A percentile compares a stretch with the other conserved stretches of the same genome.
phyloP scores from a whole-genome alignment of 2,797 vertebrate genomes.

The Leptodactylus fallax region DNA sequence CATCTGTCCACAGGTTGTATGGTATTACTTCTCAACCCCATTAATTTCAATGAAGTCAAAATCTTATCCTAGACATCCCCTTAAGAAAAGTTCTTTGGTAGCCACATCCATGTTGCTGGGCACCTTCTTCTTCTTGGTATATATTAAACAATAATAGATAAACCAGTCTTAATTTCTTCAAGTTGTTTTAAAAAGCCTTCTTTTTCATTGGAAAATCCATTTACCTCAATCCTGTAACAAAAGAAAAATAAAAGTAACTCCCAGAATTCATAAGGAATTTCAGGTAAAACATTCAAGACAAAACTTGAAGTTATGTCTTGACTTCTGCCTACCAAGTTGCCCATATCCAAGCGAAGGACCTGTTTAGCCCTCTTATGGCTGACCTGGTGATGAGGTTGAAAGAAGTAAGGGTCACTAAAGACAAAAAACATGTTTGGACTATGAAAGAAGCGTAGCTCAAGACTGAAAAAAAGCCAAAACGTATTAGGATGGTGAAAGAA shows the following conservation, averaged over 20 bases:
- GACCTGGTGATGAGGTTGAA: too few species aligned
- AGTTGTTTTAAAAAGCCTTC: neutral
- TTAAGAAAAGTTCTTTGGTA: neutral
- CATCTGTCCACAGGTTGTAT: too few species aligned
- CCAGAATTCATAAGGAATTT: too few species aligned
- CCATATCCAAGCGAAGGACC: too few species aligned
- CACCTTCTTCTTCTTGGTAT: neutral
- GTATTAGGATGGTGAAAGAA: too few species aligned
- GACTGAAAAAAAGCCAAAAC: too few species aligned
- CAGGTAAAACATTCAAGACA: neutral
- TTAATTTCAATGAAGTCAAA: too few species aligned
- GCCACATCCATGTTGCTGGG: neutral
- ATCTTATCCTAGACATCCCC: neutral
- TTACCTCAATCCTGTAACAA: neutral
- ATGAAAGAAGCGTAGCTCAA: too few species aligned
- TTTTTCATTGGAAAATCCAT: neutral
- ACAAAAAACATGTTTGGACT: too few species aligned
- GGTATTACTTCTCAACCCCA: too few species aligned
- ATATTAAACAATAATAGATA: neutral
- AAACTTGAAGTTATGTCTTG: neutral
- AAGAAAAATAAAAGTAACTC: neutral
- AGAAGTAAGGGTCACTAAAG: too few species aligned
- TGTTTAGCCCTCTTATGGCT: too few species aligned
- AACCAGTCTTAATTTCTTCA: neutral
- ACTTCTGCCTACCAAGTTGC: neutral